Evolutionary conservation across 2,113 vertebrate genomes (phyloP).

Genomic region (Columbina picui): DNA sequence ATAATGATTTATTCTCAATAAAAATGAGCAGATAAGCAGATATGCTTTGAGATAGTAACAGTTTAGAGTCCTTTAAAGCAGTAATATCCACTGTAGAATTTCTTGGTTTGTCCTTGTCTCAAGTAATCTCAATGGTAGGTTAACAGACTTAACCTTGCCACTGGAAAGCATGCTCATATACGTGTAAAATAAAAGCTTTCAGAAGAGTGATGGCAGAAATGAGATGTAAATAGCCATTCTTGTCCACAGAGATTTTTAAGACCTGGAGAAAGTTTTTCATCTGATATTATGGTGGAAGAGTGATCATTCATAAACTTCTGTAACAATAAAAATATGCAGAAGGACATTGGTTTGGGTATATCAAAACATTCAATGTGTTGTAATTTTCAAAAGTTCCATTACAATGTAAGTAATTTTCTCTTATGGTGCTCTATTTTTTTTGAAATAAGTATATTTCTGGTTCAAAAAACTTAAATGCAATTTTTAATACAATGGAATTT

Average conservation of each 20-base stretch:
- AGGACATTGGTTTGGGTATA: not conserved
- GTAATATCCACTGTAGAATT: not conserved
- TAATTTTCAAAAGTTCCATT: not conserved
- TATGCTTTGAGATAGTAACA: not conserved
- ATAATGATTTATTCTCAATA: not conserved
- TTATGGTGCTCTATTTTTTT: not conserved
- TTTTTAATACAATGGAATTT: not conserved
- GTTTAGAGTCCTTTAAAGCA: not conserved
- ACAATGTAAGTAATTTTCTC: not conserved
- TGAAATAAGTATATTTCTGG: not conserved
- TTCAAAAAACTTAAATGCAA: not conserved
- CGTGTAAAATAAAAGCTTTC: not conserved
- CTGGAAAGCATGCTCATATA: not conserved
- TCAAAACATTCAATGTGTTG: rapidly evolving
- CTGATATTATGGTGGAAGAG: not conserved
- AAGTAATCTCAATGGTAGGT: not conserved
- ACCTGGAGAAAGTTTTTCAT: not conserved
- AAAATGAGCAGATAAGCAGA: not conserved
- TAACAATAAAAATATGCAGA: not conserved
- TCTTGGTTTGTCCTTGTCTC: not conserved
- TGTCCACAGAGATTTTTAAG: not conserved
- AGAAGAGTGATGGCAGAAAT: not conserved
- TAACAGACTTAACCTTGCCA: not conserved
- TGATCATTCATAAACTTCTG: not conserved
- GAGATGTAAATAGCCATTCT: not conserved